A percentile compares a stretch with the other conserved stretches of the same genome.
These are phyloP conservation scores for Drosophila trapezifrons DNA, from an alignment of 1,140 invertebrate species.

Conservation along the genomic window DNA sequence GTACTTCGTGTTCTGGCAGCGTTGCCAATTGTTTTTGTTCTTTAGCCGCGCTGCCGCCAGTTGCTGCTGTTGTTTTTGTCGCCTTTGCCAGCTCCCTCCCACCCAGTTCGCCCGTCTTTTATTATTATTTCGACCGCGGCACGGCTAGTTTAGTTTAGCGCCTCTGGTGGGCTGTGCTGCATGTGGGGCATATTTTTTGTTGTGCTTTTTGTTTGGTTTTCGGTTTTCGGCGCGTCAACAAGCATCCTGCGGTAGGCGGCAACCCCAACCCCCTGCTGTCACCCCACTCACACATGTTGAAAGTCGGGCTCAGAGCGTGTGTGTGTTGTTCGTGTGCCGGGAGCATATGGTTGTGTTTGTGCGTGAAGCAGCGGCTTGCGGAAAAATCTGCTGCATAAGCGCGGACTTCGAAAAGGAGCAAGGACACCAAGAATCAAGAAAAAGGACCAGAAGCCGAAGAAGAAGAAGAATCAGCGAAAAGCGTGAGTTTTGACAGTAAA, in stretches of 20 bases:
- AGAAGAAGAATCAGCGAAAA: slow-evolving; percentile 1
- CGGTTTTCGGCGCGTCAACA: slow-evolving; percentile 1
- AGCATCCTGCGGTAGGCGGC: slow-evolving; percentile 6
- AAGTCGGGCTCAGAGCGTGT: slow-evolving; percentile 36
- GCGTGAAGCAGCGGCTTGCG: not conserved
- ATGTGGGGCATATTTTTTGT: slow-evolving; percentile 15
- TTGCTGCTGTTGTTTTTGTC: not conserved
- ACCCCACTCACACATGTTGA: slow-evolving; percentile 3
- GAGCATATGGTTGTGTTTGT: slow-evolving; percentile 10
- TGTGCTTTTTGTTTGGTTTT: slow-evolving; percentile 39
- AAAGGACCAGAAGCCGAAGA: not conserved
- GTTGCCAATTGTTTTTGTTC: slow-evolving; percentile 12
- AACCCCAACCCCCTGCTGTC: not conserved
- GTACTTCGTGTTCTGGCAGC: slow-evolving; percentile 10
- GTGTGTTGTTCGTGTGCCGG: too few relatives aligned
- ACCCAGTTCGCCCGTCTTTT: slow-evolving; percentile 4
- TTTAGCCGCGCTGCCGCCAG: slow-evolving; percentile 22
- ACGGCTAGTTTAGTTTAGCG: slow-evolving; percentile 9
- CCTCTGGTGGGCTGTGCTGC: not conserved
- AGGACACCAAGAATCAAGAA: not conserved
- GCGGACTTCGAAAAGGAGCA: slow-evolving; percentile 6
- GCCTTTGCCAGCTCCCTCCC: not conserved
- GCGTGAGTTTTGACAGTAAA: slow-evolving; percentile 3
- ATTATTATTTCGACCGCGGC: slow-evolving; percentile 17
- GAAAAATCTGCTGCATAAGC: slow-evolving; percentile 23